phyloP scores from a whole-genome alignment of 64 coral and sea anemone species.

The Anthopleura sola region DNA sequence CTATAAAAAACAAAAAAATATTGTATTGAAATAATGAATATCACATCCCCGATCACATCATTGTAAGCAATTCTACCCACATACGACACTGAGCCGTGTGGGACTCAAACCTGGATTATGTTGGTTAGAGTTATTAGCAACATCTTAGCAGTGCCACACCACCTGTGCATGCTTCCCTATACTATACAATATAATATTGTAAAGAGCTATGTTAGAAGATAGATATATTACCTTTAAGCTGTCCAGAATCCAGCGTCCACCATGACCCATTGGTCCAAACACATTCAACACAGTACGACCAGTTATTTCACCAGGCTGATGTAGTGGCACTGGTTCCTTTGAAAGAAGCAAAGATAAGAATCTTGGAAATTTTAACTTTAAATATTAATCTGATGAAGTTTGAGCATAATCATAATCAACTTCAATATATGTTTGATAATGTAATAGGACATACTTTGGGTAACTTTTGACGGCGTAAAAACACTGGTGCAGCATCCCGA shows the following conservation, averaged over 20 bases:
- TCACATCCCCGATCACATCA: too few species aligned
- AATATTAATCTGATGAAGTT: too few species aligned
- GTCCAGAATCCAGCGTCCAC: slow-evolving; percentile 96
- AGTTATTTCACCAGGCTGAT: slow-evolving; percentile 91
- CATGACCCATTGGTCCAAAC: slow-evolving; percentile 99
- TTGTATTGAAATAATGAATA: background rate
- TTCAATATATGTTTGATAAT: too few species aligned
- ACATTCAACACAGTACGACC: slow-evolving; percentile 96
- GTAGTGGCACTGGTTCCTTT: slow-evolving; percentile 80
- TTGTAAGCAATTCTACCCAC: too few species aligned
- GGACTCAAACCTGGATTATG: too few species aligned
- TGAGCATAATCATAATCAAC: too few species aligned
- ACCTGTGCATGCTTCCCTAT: too few species aligned
- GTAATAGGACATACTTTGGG: slow-evolving; percentile 53
- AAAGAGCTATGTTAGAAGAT: background rate
- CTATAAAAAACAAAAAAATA: slow-evolving; percentile 24
- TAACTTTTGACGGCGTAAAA: slow-evolving; percentile 70
- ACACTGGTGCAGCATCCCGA: slow-evolving; percentile 97
- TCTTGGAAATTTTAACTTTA: too few species aligned
- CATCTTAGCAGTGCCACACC: too few species aligned
- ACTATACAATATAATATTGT: background rate
- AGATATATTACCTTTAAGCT: slow-evolving; percentile 59
- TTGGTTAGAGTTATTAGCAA: too few species aligned
- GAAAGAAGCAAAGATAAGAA: background rate
- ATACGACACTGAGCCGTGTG: too few species aligned